Conservation (phyloP, 2,888 invertebrate genomes). For the Thysanoteuthis rhombus region DNA sequence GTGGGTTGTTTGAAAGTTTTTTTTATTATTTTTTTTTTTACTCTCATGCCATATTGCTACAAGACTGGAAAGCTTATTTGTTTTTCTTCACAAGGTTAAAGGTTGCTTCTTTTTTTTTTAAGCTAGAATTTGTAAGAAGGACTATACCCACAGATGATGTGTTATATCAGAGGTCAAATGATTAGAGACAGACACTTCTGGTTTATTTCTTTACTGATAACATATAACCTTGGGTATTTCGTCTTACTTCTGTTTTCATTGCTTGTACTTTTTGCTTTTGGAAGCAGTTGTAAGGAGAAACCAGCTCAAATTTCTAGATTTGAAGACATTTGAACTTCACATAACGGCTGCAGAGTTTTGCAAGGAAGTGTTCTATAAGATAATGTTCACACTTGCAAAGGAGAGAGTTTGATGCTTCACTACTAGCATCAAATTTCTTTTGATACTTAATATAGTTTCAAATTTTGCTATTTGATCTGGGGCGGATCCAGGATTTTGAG, state of each 20-base stretch:
- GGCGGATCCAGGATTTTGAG: no score
- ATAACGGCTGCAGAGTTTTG: not conserved
- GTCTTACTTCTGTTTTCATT: not conserved
- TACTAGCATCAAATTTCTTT: not conserved
- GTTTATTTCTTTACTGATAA: not conserved
- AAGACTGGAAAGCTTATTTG: not conserved
- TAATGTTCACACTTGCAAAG: not conserved
- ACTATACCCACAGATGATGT: not conserved
- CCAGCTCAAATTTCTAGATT: not conserved
- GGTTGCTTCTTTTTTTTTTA: not conserved
- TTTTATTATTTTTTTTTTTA: no score
- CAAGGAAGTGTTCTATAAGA: not conserved
- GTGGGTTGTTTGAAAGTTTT: no score
- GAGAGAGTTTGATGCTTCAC: not conserved
- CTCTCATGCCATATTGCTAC: not conserved
- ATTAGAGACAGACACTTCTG: not conserved
- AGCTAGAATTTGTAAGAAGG: not conserved
- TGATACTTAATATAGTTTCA: not conserved
- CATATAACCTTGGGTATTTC: not conserved
- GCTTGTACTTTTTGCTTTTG: not conserved
- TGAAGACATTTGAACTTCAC: not conserved
- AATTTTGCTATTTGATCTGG: not conserved
- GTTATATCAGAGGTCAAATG: not conserved
- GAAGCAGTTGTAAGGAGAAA: not conserved
- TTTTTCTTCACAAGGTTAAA: not conserved